Evolutionary conservation across 2,888 invertebrate genomes (phyloP).

Genomic region (Aporophyla lueneburgensis): DNA sequence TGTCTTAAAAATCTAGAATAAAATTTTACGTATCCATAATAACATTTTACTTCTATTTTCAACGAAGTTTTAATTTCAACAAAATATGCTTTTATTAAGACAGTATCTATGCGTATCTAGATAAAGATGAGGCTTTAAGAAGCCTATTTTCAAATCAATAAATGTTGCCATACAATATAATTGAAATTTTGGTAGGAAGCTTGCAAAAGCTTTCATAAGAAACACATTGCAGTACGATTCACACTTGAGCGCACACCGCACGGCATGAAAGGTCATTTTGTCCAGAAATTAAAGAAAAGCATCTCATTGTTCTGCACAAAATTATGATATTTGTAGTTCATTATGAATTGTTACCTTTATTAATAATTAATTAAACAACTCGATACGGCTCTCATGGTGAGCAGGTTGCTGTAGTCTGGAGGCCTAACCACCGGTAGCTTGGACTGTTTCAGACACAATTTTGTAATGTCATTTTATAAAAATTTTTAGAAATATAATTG

Average conservation of each 20-base stretch:
- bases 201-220: background rate
- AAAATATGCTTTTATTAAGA: slow-evolving; percentile 9
- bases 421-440: background rate
- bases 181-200: background rate
- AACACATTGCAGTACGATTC: slow-evolving; percentile 10
- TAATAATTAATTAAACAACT: background rate
- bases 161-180: background rate
- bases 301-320: background rate
- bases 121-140: background rate
- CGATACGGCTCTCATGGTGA: background rate
- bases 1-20: slow-evolving; percentile 33
- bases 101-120: background rate
- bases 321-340: background rate
- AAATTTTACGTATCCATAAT: slow-evolving; percentile 17
- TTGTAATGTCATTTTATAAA: background rate
- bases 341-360: too few species aligned
- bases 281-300: background rate
- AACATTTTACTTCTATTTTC: slow-evolving; percentile 7
- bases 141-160: background rate
- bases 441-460: background rate
- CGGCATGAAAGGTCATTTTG: background rate
- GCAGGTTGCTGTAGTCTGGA: background rate
- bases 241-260: background rate
- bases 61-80: slow-evolving; percentile 24
- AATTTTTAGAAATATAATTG: background rate